phyloP scores from a whole-genome alignment of 2,888 invertebrate species.

The Coremacera marginata region DNA sequence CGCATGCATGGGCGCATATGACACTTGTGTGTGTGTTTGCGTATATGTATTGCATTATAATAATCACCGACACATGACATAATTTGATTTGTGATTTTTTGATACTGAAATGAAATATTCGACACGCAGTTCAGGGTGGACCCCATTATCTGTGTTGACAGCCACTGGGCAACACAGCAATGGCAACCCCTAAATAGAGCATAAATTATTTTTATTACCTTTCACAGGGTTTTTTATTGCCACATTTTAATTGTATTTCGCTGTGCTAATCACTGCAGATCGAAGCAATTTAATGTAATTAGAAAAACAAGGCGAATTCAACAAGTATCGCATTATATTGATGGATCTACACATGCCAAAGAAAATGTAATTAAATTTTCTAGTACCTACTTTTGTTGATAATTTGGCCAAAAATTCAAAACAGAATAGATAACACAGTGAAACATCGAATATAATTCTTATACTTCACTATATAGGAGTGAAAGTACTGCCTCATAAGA shows the following conservation, averaged over 20 bases:
- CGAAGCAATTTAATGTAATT: constrained; percentile 43
- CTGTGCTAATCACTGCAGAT: constrained; percentile 44
- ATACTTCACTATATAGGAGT: too few species aligned
- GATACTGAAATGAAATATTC: constrained; percentile 62
- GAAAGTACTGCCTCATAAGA: too few species aligned
- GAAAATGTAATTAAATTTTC: too few species aligned
- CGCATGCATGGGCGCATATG: constrained; percentile 26
- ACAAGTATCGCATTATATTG: too few species aligned
- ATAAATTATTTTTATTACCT: constrained; percentile 68
- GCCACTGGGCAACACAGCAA: not conserved
- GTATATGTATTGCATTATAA: constrained; percentile 45
- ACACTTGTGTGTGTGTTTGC: constrained; percentile 32
- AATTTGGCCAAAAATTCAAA: too few species aligned
- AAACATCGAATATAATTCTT: too few species aligned
- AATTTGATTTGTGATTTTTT: constrained; percentile 68
- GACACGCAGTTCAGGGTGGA: not conserved
- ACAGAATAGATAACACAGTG: too few species aligned
- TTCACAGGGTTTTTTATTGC: constrained; percentile 53
- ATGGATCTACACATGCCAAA: too few species aligned
- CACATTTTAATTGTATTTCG: constrained; percentile 64
- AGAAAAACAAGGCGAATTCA: not conserved
- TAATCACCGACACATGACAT: constrained; percentile 61
- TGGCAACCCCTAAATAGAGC: constrained; percentile 62
- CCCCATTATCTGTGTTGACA: constrained; percentile 12
- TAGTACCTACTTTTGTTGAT: too few species aligned